Evolutionary conservation across 1,140 invertebrate genomes (phyloP).

Genomic region (Sminthurides bifidus): DNA sequence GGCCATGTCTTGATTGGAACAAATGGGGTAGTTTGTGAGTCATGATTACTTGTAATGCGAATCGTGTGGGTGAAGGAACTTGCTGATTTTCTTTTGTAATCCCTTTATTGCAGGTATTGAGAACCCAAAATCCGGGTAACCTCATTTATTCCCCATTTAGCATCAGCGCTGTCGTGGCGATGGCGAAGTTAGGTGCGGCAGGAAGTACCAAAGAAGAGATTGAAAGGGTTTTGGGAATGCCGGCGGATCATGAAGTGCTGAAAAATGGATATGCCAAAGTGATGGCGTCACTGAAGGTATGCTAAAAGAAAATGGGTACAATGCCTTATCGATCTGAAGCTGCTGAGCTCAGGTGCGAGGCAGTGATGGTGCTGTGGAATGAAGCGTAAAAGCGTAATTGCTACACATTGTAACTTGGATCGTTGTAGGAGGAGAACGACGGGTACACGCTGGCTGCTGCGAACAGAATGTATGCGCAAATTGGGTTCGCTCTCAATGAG

Average conservation of each 20-base stretch:
- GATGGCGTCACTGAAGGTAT: slow-evolving; percentile 10
- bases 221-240: background rate
- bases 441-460: slow-evolving; percentile 33
- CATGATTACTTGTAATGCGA: background rate
- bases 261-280: slow-evolving; percentile 7
- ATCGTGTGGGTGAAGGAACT: background rate
- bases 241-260: background rate
- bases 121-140: background rate
- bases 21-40: background rate
- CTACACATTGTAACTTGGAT: too few species aligned
- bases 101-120: background rate
- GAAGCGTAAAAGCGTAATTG: too few species aligned
- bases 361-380: background rate
- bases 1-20: background rate
- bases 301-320: background rate
- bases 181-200: slow-evolving; percentile 11
- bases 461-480: slow-evolving; percentile 35
- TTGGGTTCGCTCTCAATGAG: slow-evolving; percentile 25
- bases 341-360: background rate
- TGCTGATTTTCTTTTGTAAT: background rate
- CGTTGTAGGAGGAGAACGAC: slow-evolving; percentile 13
- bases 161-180: slow-evolving; percentile 10
- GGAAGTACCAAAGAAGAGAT: slow-evolving; percentile 8
- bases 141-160: slow-evolving; percentile 16
- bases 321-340: background rate